Evolutionary conservation across 2,888 invertebrate species (phyloP).

Genomic region (Rosalia funebris): DNA sequence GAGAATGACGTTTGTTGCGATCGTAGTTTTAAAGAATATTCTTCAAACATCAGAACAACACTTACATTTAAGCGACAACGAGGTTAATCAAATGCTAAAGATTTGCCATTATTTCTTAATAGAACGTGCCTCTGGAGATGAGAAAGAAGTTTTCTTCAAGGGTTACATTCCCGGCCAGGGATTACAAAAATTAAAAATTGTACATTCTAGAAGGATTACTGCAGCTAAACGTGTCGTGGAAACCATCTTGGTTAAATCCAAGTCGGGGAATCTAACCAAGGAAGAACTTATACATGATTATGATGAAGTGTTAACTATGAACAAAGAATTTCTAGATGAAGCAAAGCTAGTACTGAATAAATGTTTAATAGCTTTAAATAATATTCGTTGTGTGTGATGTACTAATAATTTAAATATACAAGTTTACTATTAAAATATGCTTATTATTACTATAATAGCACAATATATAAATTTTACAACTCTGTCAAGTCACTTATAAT

Average conservation of each 20-base stretch:
- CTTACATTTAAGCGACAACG: constrained; percentile 25
- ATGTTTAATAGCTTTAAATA: constrained; percentile 2
- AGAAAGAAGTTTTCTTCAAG: constrained; percentile 31
- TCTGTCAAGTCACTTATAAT: too few relatives aligned
- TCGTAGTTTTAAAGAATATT: constrained; percentile 30
- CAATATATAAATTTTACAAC: too few relatives aligned
- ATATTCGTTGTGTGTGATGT: too few relatives aligned
- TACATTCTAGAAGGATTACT: constrained; percentile 23
- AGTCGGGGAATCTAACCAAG: neutral
- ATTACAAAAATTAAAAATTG: constrained; percentile 26
- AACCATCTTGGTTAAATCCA: neutral
- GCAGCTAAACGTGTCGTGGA: constrained; percentile 2
- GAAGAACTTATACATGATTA: neutral
- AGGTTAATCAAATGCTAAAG: constrained; percentile 32
- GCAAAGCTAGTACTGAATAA: neutral
- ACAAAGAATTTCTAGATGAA: neutral
- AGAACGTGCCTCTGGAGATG: constrained; percentile 12
- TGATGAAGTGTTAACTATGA: neutral
- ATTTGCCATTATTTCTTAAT: constrained; percentile 22
- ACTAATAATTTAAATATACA: too few relatives aligned
- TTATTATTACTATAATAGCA: too few relatives aligned
- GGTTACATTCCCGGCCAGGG: constrained; percentile 16
- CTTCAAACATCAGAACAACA: constrained; percentile 4
- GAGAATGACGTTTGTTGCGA: constrained; percentile 36
- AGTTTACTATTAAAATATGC: too few relatives aligned